phyloP scores from a whole-genome alignment of 2,888 invertebrate genomes.

The Chrysolina americana region DNA sequence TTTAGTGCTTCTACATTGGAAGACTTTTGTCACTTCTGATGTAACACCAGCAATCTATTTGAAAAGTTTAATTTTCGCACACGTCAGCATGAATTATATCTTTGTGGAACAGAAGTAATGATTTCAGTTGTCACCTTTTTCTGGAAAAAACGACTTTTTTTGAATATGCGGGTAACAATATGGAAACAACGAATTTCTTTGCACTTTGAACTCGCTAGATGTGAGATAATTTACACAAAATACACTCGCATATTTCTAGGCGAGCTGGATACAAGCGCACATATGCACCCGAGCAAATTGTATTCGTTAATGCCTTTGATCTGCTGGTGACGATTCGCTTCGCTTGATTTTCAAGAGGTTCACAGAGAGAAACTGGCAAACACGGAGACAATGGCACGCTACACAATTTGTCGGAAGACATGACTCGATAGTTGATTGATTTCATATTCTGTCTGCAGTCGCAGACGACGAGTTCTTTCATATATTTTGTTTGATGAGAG shows the following conservation, averaged over 20 bases:
- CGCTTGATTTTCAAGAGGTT: not conserved
- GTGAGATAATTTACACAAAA: not conserved
- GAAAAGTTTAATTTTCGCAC: no score
- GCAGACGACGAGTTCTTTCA: not conserved
- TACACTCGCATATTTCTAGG: not conserved
- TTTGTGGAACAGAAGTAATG: no score
- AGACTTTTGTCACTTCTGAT: no score
- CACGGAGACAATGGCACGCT: not conserved
- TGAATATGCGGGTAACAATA: no score
- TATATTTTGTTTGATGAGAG: not conserved
- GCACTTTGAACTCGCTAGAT: not conserved
- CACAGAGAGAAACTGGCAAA: not conserved
- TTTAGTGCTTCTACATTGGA: no score
- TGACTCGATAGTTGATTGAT: not conserved
- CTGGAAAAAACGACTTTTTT: no score
- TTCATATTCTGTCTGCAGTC: not conserved
- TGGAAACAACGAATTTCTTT: not conserved
- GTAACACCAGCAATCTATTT: no score
- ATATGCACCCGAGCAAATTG: constrained; percentile 17
- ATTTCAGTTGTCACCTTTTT: no score
- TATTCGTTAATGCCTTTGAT: constrained; percentile 33
- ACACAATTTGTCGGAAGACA: not conserved
- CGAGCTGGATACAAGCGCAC: constrained; percentile 9
- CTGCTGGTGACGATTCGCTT: not conserved
- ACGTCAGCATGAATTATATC: no score